These are phyloP conservation scores for Myotis planiceps DNA, from an alignment of 2,797 vertebrate species.

Conservation along the genomic window DNA sequence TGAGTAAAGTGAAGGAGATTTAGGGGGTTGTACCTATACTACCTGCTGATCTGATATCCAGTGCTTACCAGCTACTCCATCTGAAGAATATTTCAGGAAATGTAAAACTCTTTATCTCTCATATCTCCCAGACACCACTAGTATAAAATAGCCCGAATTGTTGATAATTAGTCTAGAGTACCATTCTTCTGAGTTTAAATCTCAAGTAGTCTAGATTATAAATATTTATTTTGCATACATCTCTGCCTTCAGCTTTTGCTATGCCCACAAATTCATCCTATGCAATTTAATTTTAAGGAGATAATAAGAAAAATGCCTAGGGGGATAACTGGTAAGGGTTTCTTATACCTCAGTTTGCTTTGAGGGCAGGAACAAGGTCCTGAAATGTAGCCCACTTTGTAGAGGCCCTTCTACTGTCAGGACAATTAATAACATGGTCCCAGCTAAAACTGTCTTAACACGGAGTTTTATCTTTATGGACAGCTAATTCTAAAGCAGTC, in stretches of 20 bases:
- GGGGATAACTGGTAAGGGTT: neutral
- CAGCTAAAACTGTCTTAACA: neutral
- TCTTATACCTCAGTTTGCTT: neutral
- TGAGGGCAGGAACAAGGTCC: neutral
- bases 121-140: neutral
- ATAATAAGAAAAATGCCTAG: neutral
- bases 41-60: neutral
- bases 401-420: neutral
- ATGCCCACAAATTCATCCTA: neutral
- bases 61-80: neutral
- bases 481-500: neutral
- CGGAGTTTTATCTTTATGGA: neutral
- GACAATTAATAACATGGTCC: neutral
- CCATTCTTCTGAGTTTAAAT: neutral
- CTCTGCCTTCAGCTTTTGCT: neutral
- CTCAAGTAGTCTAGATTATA: neutral
- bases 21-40: rapidly evolving
- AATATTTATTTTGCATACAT: neutral
- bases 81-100: neutral
- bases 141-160: neutral
- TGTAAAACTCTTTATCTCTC: neutral
- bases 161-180: neutral
- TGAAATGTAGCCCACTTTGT: neutral
- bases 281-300: neutral
- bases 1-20: rapidly evolving